These are phyloP conservation scores for Trilocha varians DNA, from an alignment of 2,888 invertebrate species.

Conservation along the genomic window DNA sequence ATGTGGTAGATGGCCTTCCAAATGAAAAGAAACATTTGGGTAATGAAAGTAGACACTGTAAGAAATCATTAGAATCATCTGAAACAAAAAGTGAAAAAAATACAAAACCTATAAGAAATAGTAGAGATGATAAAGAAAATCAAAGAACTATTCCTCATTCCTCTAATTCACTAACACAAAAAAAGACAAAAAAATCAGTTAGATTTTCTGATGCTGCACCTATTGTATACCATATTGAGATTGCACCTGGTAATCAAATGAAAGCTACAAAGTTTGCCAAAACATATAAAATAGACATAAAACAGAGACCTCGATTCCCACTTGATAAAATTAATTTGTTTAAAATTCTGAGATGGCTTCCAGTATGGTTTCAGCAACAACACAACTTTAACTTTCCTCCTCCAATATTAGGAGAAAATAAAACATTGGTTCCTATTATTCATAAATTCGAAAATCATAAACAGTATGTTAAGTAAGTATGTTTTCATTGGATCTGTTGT, in stretches of 20 bases:
- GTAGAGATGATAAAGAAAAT: constrained; percentile 17
- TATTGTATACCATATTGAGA: constrained; percentile 39
- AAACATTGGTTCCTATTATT: constrained; percentile 66
- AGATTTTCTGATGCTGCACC: constrained; percentile 40
- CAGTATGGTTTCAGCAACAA: constrained; percentile 77
- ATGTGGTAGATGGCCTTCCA: background rate
- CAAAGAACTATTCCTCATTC: constrained; percentile 37
- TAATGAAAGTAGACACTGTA: background rate
- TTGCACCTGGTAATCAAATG: constrained; percentile 53
- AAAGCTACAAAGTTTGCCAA: constrained; percentile 47
- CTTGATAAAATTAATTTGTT: constrained; percentile 63
- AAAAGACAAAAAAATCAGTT: constrained; percentile 43
- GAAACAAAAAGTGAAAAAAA: constrained; percentile 14
- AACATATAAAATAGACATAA: constrained; percentile 33
- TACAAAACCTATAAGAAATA: constrained; percentile 35
- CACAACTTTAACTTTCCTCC: constrained; percentile 61
- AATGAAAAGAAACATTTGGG: background rate
- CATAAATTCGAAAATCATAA: constrained; percentile 68
- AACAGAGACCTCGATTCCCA: constrained; percentile 43
- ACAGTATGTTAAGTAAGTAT: constrained; percentile 74
- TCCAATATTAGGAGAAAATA: constrained; percentile 63
- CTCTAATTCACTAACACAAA: constrained; percentile 38
- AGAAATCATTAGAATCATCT: background rate
- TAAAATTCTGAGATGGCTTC: constrained; percentile 77
- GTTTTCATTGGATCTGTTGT: background rate